These are phyloP conservation scores for Cantharis nigra DNA, from an alignment of 2,888 invertebrate genomes.

Conservation along the genomic window DNA sequence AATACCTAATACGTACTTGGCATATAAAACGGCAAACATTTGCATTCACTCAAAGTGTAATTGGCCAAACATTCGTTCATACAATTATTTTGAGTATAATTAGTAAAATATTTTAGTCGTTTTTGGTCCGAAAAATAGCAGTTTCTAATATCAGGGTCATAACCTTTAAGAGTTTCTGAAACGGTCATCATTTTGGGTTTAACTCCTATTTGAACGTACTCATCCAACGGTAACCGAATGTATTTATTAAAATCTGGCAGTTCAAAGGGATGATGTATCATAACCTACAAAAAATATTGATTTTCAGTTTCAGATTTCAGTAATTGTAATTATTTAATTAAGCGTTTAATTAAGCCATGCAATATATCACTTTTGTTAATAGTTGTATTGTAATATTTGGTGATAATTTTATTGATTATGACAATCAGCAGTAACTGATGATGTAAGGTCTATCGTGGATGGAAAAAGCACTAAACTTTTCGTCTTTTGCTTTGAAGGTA, in stretches of 20 bases:
- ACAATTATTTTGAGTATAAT: conserved; percentile 73
- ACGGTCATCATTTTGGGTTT: conserved; percentile 75
- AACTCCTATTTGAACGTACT: conserved; percentile 69
- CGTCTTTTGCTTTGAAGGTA: too few species aligned
- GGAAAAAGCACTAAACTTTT: too few species aligned
- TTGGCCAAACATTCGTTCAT: conserved; percentile 72
- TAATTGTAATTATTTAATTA: too few species aligned
- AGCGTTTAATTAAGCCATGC: too few species aligned
- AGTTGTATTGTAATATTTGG: too few species aligned
- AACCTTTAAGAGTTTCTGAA: conserved; percentile 65
- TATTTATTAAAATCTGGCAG: conserved; percentile 70
- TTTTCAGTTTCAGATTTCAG: too few species aligned
- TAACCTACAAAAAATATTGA: conserved; percentile 54
- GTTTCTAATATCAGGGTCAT: conserved; percentile 65
- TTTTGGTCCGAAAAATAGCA: conserved; percentile 71
- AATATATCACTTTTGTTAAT: too few species aligned
- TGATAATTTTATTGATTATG: too few species aligned
- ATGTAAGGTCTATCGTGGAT: too few species aligned
- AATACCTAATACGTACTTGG: conserved; percentile 58
- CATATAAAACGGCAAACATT: conserved; percentile 66
- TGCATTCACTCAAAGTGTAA: conserved; percentile 59
- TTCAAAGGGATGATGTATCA: conserved; percentile 70
- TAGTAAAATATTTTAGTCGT: conserved; percentile 65
- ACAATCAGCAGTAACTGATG: too few species aligned
- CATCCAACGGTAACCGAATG: conserved; percentile 68